These are phyloP conservation scores for Eurypyga helias DNA, from an alignment of 2,113 vertebrate genomes.

Conservation along the genomic window DNA sequence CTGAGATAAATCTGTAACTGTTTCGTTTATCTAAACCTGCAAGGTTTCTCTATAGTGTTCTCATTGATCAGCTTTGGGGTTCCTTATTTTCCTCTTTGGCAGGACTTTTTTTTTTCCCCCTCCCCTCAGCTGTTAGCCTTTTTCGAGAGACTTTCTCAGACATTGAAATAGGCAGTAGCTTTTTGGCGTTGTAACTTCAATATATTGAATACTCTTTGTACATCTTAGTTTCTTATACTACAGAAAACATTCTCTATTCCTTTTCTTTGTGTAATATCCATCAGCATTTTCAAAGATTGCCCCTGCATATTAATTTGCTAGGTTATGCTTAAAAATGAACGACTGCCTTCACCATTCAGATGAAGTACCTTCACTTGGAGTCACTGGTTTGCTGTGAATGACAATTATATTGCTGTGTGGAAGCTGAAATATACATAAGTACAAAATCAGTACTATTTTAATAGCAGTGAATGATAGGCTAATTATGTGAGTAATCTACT, in stretches of 20 bases:
- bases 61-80: not conserved
- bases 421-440: not conserved
- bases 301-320: not conserved
- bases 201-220: not conserved
- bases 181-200: not conserved
- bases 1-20: not conserved
- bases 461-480: not conserved
- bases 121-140: not conserved
- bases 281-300: not conserved
- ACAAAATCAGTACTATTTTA: not conserved
- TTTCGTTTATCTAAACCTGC: not conserved
- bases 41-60: not conserved
- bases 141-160: not conserved
- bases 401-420: not conserved
- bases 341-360: not conserved
- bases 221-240: not conserved
- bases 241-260: not conserved
- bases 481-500: not conserved
- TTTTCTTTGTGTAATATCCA: not conserved
- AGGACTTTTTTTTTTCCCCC: not conserved
- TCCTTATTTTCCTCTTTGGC: not conserved
- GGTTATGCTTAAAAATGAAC: not conserved
- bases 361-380: not conserved
- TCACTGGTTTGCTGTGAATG: not conserved
- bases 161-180: not conserved